Evolutionary conservation across 2,797 vertebrate species (phyloP).

Genomic region (Eulemur albifrons): DNA sequence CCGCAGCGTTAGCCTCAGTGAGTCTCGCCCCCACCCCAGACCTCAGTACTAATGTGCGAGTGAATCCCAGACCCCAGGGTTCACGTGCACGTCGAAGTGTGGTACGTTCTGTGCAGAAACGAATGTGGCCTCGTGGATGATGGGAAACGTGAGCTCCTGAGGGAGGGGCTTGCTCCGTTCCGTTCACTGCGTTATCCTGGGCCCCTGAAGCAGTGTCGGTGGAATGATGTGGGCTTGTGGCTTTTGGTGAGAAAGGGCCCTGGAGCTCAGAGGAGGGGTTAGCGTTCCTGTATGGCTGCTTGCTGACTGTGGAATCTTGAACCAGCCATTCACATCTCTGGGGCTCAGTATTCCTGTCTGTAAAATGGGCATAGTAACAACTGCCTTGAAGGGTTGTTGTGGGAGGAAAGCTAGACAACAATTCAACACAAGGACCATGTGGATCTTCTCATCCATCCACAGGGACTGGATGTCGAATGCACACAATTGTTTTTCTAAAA

Average conservation of each 20-base stretch:
- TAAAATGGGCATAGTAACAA: neutral
- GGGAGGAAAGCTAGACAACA: too few relatives aligned
- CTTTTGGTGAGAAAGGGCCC: neutral
- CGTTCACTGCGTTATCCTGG: neutral
- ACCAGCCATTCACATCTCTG: neutral
- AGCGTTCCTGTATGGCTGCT: neutral
- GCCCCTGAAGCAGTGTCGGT: neutral
- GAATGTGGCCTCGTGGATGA: neutral
- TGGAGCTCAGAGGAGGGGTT: neutral
- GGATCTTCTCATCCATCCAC: neutral
- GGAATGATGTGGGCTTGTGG: too few relatives aligned
- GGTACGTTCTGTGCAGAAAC: neutral
- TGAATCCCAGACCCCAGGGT: neutral
- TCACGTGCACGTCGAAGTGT: accelerated
- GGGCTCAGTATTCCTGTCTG: neutral
- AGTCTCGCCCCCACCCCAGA: accelerated
- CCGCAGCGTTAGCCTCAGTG: neutral
- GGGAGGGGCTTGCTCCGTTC: neutral
- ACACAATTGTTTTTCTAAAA: neutral
- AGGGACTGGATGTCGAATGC: too few relatives aligned
- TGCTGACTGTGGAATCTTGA: neutral
- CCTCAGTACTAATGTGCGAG: accelerated
- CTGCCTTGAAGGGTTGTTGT: neutral
- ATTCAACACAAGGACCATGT: neutral
- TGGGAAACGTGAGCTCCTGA: neutral